These are phyloP conservation scores for Brachypterus glaber DNA, from an alignment of 2,888 invertebrate genomes.

Conservation along the genomic window DNA sequence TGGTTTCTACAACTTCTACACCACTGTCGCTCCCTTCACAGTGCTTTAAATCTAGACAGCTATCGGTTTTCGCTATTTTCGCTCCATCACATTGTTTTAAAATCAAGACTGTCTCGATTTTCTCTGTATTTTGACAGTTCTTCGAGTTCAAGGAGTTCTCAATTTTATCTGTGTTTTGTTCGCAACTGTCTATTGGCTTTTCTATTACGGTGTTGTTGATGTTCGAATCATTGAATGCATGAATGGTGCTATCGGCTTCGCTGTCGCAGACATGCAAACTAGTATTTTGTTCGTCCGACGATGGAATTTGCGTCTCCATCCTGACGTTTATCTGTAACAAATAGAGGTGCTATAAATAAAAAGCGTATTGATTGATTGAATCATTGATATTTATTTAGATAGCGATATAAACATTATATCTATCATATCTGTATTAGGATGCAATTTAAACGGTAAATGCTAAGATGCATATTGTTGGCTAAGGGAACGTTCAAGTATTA, in stretches of 20 bases:
- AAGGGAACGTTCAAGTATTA: too few species aligned
- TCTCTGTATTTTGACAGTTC: constrained; percentile 1
- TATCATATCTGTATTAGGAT: too few species aligned
- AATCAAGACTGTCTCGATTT: constrained; percentile 5
- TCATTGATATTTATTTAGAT: too few species aligned
- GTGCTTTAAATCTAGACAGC: constrained; percentile 14
- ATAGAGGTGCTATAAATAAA: too few species aligned
- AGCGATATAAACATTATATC: too few species aligned
- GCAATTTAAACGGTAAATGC: too few species aligned
- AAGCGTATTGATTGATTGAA: too few species aligned
- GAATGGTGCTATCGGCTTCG: constrained; percentile 31
- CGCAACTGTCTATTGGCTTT: constrained; percentile 7
- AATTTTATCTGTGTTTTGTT: constrained; percentile 3
- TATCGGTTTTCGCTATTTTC: constrained; percentile 11
- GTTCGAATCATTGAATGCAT: constrained; percentile 31
- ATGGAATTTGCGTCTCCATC: too few species aligned
- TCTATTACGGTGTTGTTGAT: constrained; percentile 35
- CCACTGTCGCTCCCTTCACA: constrained; percentile 74
- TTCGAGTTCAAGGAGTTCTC: constrained; percentile 6
- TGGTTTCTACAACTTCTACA: constrained; percentile 56
- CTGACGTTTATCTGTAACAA: too few species aligned
- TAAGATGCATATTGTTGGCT: too few species aligned
- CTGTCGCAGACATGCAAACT: too few species aligned
- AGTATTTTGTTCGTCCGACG: too few species aligned
- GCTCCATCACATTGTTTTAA: constrained; percentile 5